A percentile compares a stretch with the other conserved stretches of the same genome.
These are phyloP conservation scores for Sebastes trivittatus DNA, from an alignment of 2,797 vertebrate genomes.

Conservation along the genomic window DNA sequence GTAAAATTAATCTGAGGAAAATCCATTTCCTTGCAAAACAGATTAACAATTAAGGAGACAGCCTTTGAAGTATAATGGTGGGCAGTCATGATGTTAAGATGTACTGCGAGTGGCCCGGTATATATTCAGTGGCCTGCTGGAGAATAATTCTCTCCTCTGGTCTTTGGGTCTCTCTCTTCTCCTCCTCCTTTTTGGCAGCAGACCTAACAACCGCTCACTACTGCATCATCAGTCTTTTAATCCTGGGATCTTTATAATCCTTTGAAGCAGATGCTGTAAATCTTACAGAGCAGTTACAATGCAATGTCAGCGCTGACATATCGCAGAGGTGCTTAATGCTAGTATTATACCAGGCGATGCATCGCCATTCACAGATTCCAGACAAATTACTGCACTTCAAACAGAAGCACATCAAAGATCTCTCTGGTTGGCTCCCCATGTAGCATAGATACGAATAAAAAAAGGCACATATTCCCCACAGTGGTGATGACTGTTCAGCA, in stretches of 20 bases:
- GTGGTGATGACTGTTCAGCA: slow-evolving; percentile 1
- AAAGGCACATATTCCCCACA: not conserved
- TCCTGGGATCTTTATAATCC: slow-evolving; percentile 44
- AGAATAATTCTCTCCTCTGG: slow-evolving; percentile 37
- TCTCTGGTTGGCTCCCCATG: not conserved
- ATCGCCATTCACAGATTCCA: not conserved
- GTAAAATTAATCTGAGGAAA: slow-evolving; percentile 54
- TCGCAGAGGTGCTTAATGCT: slow-evolving; percentile 8
- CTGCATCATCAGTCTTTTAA: slow-evolving; percentile 44
- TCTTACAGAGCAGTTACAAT: slow-evolving; percentile 16
- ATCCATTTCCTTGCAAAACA: slow-evolving; percentile 56
- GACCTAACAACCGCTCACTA: slow-evolving; percentile 31
- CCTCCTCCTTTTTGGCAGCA: slow-evolving; percentile 26
- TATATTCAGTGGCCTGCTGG: slow-evolving; percentile 6
- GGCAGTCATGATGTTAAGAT: slow-evolving; percentile 31
- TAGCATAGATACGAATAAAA: not conserved
- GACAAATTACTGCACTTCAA: slow-evolving; percentile 37
- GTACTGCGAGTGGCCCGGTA: slow-evolving; percentile 31
- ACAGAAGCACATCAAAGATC: slow-evolving; percentile 46
- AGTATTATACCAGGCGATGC: slow-evolving; percentile 6
- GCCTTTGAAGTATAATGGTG: slow-evolving; percentile 65
- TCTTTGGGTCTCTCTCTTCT: slow-evolving; percentile 35
- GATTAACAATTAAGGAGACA: slow-evolving; percentile 64
- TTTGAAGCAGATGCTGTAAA: slow-evolving; percentile 48
- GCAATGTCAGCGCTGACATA: slow-evolving; percentile 25